A percentile compares a stretch with the other conserved stretches of the same genome.
phyloP scores from a whole-genome alignment of 2,113 vertebrate species.

The Willisornis vidua region DNA sequence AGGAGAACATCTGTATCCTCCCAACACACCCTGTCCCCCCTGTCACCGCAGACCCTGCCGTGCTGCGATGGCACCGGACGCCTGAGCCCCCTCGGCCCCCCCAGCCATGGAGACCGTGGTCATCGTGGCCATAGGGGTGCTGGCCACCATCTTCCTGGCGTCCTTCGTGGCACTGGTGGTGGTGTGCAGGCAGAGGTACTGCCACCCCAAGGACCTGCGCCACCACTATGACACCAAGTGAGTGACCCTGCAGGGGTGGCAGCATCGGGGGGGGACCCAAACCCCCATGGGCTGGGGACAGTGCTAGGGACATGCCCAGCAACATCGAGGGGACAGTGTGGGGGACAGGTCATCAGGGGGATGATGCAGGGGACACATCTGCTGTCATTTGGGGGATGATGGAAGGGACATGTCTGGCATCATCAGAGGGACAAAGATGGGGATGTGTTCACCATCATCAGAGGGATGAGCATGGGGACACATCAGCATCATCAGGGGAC shows the following conservation, averaged over 20 bases:
- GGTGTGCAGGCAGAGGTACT: constrained; percentile 93
- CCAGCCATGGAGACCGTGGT: constrained; percentile 93
- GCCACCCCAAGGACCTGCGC: constrained; percentile 85
- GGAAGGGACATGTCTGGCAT: fast-evolving
- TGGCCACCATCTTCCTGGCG: constrained; percentile 95
- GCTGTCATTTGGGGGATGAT: too few relatives aligned
- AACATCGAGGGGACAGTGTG: neutral
- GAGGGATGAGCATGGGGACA: neutral
- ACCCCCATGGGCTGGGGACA: neutral
- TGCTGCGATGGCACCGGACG: neutral
- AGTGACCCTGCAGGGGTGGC: neutral
- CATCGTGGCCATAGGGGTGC: constrained; percentile 93
- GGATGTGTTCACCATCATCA: neutral
- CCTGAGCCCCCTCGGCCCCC: neutral
- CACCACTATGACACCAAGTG: constrained; percentile 93
- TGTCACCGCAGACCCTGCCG: neutral
- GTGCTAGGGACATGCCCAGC: neutral
- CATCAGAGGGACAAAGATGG: neutral
- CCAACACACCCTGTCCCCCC: fast-evolving
- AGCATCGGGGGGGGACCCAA: fast-evolving
- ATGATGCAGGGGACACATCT: neutral
- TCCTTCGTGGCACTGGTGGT: constrained; percentile 92
- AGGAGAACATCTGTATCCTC: neutral
- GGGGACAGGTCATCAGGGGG: fast-evolving
- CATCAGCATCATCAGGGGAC: neutral